A percentile compares a stretch with the other conserved stretches of the same genome.
Conservation (phyloP, 2,797 vertebrate genomes). For the Cossypha heuglini region DNA sequence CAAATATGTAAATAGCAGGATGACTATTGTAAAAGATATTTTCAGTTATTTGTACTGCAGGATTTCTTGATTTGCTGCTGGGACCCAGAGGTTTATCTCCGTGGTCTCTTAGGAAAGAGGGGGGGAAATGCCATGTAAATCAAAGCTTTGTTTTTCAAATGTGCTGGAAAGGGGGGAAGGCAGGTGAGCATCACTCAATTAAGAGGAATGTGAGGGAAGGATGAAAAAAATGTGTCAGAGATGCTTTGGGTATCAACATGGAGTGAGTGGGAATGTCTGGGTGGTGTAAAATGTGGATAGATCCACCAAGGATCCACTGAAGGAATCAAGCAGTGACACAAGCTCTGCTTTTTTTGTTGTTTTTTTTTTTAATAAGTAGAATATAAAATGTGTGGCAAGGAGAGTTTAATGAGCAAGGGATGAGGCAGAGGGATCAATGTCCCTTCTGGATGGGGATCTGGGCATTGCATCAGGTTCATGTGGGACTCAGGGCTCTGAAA, state of each 20-base stretch:
- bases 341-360: neutral
- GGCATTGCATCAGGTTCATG: neutral
- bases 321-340: neutral
- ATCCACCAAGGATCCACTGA: neutral
- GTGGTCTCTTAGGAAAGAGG: neutral
- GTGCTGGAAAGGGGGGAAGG: neutral
- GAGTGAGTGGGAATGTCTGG: neutral
- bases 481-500: neutral
- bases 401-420: neutral
- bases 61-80: slow-evolving; percentile 49
- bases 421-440: neutral
- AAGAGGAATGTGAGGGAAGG: neutral
- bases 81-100: slow-evolving; percentile 5
- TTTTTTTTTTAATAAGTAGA: neutral
- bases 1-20: slow-evolving; percentile 36
- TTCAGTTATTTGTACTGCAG: slow-evolving; percentile 28
- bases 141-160: neutral
- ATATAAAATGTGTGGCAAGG: neutral
- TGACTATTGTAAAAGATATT: neutral
- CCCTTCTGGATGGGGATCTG: neutral
- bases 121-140: neutral
- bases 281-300: fast-evolving
- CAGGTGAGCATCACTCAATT: neutral
- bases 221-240: neutral
- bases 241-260: neutral